Percentiles rank a stretch among this genome's conserved stretches.
phyloP scores from a whole-genome alignment of 2,113 vertebrate species.

The Colistium nudipinnis region DNA sequence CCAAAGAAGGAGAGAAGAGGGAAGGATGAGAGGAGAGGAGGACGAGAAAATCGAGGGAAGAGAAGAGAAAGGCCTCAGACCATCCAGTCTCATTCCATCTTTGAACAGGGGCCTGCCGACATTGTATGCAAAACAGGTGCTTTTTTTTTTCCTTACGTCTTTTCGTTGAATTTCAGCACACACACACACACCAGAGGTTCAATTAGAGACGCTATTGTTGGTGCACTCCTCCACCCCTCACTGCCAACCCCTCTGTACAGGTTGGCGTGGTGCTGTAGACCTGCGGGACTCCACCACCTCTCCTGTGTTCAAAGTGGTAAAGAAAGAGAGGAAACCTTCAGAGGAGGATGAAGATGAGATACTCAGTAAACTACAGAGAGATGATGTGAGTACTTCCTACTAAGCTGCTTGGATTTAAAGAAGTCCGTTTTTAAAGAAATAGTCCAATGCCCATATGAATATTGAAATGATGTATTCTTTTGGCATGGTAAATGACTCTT shows the following conservation, averaged over 20 bases:
- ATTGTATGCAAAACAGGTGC: constrained; percentile 73
- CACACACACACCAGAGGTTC: background rate
- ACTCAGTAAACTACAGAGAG: constrained; percentile 78
- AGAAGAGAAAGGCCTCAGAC: constrained; percentile 77
- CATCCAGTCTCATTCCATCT: constrained; percentile 84
- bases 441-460: background rate
- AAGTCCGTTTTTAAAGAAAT: background rate
- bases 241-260: constrained; percentile 28
- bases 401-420: background rate
- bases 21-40: constrained; percentile 63
- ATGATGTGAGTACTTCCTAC: constrained; percentile 70
- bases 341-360: constrained; percentile 72
- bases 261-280: constrained; percentile 56
- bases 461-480: too few relatives aligned
- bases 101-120: constrained; percentile 82
- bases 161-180: background rate
- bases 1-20: constrained; percentile 75
- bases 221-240: background rate
- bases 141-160: too few relatives aligned
- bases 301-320: constrained; percentile 64
- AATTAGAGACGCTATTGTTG: background rate
- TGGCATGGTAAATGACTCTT: too few relatives aligned
- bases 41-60: constrained; percentile 65
- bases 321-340: constrained; percentile 69
- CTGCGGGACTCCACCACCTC: constrained; percentile 49